phyloP scores from a whole-genome alignment of 1,140 invertebrate species.

The Colletes latitarsis region DNA sequence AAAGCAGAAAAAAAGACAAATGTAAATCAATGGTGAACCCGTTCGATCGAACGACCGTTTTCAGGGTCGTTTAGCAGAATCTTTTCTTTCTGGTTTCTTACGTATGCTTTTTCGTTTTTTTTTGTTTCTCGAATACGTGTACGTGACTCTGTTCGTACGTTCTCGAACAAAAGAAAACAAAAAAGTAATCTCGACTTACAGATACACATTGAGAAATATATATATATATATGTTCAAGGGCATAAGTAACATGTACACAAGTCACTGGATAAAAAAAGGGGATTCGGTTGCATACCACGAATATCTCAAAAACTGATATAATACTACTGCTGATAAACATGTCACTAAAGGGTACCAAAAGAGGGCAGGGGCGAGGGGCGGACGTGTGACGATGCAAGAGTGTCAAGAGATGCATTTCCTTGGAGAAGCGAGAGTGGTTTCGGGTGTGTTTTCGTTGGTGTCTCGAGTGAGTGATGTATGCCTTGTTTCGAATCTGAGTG shows the following conservation, averaged over 20 bases:
- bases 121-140: background rate
- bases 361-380: slow-evolving; percentile 5
- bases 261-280: slow-evolving; percentile 72
- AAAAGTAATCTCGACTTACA: background rate
- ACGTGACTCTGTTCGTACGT: background rate
- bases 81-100: background rate
- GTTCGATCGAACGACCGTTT: slow-evolving; percentile 34
- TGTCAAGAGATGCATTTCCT: slow-evolving; percentile 59
- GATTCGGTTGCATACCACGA: slow-evolving; percentile 77
- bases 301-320: slow-evolving; percentile 66
- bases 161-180: background rate
- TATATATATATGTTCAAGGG: slow-evolving; percentile 19
- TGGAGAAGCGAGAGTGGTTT: slow-evolving; percentile 21
- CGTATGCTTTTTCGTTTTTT: slow-evolving; percentile 5
- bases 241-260: slow-evolving; percentile 74
- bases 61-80: background rate
- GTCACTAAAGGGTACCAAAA: slow-evolving; percentile 63
- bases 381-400: slow-evolving; percentile 57
- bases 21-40: slow-evolving; percentile 64
- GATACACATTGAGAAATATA: slow-evolving; percentile 6
- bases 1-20: slow-evolving; percentile 83
- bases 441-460: slow-evolving; percentile 34
- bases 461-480: slow-evolving; percentile 41
- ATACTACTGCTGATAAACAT: slow-evolving; percentile 65
- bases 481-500: slow-evolving; percentile 48